Conservation (phyloP, 1,140 invertebrate species). For the Drosophila seguyi region DNA sequence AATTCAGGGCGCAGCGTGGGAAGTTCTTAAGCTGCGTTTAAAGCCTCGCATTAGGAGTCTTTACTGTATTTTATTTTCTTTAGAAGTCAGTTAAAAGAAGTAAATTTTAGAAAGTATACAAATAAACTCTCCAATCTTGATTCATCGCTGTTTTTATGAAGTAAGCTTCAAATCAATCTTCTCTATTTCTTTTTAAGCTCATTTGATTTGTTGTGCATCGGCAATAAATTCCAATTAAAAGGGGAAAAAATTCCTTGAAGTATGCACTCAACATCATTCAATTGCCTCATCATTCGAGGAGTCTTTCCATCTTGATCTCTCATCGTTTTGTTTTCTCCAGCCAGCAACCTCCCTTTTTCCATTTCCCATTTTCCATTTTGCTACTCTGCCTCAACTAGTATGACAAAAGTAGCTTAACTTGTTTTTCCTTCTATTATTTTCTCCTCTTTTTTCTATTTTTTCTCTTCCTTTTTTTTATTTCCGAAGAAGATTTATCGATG, state of each 20-base stretch:
- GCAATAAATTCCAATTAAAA: conserved; percentile 27
- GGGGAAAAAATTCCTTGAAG: conserved; percentile 7
- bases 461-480: neutral
- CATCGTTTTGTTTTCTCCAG: conserved; percentile 1
- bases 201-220: neutral
- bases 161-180: conserved; percentile 17
- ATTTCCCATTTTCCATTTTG: neutral
- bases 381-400: conserved; percentile 18
- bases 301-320: conserved; percentile 15
- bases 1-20: neutral
- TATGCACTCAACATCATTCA: conserved; percentile 21
- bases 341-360: conserved; percentile 1
- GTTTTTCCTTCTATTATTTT: conserved; percentile 27
- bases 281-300: conserved; percentile 11
- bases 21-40: neutral
- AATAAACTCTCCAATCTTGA: neutral
- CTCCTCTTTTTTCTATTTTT: neutral
- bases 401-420: conserved; percentile 55
- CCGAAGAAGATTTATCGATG: too few relatives aligned
- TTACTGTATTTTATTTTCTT: neutral
- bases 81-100: neutral
- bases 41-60: neutral
- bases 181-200: conserved; percentile 8
- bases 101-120: neutral
- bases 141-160: neutral